Percentiles rank a stretch among this genome's conserved stretches.
Evolutionary conservation across 2,113 vertebrate genomes (phyloP).

Genomic region (Clarias gariepinus): DNA sequence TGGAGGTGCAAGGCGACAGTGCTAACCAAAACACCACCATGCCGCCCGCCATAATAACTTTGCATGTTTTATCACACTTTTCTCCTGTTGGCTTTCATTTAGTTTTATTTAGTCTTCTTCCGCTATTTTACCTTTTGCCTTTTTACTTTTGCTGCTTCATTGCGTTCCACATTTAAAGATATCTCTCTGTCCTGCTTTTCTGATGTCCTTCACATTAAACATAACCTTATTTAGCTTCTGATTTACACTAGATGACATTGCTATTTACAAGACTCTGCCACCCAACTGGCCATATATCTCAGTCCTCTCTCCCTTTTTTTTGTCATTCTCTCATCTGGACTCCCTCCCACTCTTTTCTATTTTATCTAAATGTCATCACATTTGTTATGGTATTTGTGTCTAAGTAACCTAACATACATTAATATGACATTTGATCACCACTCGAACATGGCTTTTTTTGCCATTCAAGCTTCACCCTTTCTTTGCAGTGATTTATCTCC

Average conservation of each 20-base stretch:
- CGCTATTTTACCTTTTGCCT: neutral
- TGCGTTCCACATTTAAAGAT: neutral
- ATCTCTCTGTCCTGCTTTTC: neutral
- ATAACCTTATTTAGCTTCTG: neutral
- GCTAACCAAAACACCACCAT: too few species aligned
- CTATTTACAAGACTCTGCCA: neutral
- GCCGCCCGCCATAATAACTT: neutral
- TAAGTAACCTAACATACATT: neutral
- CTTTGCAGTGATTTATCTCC: neutral
- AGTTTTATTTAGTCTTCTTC: neutral
- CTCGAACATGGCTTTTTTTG: neutral
- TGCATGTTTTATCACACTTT: neutral
- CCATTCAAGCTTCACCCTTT: neutral
- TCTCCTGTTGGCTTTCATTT: neutral
- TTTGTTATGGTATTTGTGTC: neutral
- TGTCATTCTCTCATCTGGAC: neutral
- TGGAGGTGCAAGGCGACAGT: too few species aligned
- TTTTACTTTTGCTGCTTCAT: neutral
- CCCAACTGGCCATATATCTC: neutral
- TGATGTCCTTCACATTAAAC: neutral
- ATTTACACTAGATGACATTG: neutral
- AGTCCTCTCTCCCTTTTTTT: neutral
- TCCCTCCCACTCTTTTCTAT: neutral
- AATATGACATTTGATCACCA: neutral
- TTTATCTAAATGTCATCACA: constrained; percentile 7